Percentiles rank a stretch among this genome's conserved stretches.
Conservation (phyloP, 92 coral and sea anemone genomes). For the Zoanthus sansibaricus region DNA sequence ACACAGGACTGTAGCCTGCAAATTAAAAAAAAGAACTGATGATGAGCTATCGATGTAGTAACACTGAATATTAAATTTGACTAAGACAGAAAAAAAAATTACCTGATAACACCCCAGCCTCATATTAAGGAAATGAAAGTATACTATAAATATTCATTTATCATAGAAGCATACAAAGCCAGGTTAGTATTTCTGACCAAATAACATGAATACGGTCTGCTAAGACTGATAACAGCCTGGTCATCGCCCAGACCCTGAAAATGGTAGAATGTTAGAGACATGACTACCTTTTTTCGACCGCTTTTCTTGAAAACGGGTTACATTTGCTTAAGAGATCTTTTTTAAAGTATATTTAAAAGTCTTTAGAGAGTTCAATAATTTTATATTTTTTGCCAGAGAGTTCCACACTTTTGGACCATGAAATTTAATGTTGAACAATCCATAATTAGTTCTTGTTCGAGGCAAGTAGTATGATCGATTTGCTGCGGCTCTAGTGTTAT, state of each 20-base stretch:
- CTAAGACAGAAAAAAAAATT: neutral
- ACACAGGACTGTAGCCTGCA: slow-evolving; percentile 18
- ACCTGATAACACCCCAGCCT: neutral
- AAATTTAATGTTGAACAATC: slow-evolving; percentile 17
- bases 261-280: slow-evolving; percentile 60
- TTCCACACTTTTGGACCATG: slow-evolving; percentile 1
- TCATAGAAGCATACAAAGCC: neutral
- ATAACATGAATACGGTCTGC: slow-evolving; percentile 58
- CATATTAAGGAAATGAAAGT: neutral
- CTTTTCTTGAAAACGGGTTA: slow-evolving; percentile 61
- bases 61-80: neutral
- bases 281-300: slow-evolving; percentile 57
- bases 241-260: slow-evolving; percentile 54
- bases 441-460: neutral
- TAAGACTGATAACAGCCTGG: slow-evolving; percentile 57
- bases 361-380: neutral
- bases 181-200: slow-evolving; percentile 48
- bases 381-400: neutral
- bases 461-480: neutral
- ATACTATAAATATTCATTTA: neutral
- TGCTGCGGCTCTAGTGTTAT: slow-evolving; percentile 33
- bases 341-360: slow-evolving; percentile 2
- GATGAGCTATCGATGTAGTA: slow-evolving; percentile 14
- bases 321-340: slow-evolving; percentile 29
- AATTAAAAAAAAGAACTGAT: slow-evolving; percentile 5